Base-by-base conservation (phyloP, 2,888 invertebrate genomes). In the Leptura quadrifasciata region DNA sequence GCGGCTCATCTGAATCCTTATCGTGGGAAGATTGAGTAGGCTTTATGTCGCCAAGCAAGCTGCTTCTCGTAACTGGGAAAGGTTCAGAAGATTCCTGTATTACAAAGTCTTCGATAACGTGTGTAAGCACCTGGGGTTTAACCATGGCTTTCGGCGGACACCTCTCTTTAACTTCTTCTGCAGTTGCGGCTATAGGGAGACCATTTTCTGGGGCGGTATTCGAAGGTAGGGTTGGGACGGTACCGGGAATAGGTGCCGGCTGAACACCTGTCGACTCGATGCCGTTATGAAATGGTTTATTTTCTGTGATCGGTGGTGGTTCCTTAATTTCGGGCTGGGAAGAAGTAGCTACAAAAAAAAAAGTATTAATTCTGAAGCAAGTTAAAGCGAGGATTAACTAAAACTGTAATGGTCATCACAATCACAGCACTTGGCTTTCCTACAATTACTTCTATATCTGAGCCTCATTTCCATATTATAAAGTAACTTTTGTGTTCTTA, bases 51-150 rank as follows among this genome's bases (percentile, higher is more conserved):
- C 87, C 87, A 77, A 89, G 84, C 57, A 90, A 81, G 52, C 88
- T 87, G 72, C 87, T 88, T 76, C 89, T 83, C n/a, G 88, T 95
- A 68, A 97, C 96, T 74, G 96, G 95, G 87, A 97, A 97, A 0
- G 97, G 97, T 89, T 96, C 96, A 0, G 94, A 95, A 0, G 96
- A 97, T 91, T 98, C 98, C 88, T 98, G 97, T 82, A 98, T 98
- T 8, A 98, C 96, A 89, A 97, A 98, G 69, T 98, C 98, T 88
- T 98, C 98, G 79, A 98, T 98, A 24, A 98, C 97, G 88, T 98
- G 98, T 0, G 98, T 98, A 69, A 98, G 90, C 8, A 98, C 96
- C 87, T 97, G 97, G 0, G 98, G 98, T 88, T 97, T 98, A 15
- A 98, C 97, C 94, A 97, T 95, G 0, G 97, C 97, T 88, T 96